Conservation (phyloP, 2,888 invertebrate genomes). For the Apodemia hepburni region DNA sequence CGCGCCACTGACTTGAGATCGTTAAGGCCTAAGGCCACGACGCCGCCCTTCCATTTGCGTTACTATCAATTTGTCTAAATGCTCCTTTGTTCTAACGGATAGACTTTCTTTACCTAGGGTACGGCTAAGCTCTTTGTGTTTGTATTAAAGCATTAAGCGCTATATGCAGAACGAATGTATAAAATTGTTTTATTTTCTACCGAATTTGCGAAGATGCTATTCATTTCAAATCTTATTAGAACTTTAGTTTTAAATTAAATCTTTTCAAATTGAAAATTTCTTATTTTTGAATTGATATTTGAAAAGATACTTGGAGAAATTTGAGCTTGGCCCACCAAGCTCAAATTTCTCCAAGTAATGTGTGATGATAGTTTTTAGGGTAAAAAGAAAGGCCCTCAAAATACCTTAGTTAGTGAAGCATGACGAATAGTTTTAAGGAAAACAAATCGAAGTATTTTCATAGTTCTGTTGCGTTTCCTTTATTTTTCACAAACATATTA, state of each 20-base stretch:
- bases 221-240: background rate
- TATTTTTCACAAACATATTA: too few relatives aligned
- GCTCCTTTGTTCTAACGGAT: constrained; percentile 45
- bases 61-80: constrained; percentile 38
- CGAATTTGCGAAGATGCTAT: background rate
- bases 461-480: too few relatives aligned
- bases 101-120: constrained; percentile 26
- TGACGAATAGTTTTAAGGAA: too few relatives aligned
- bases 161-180: background rate
- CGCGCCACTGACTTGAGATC: constrained; percentile 53
- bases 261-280: too few relatives aligned
- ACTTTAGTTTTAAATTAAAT: background rate
- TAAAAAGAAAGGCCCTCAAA: too few relatives aligned
- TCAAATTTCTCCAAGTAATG: too few relatives aligned
- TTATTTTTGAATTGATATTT: too few relatives aligned
- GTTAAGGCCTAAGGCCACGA: constrained; percentile 55
- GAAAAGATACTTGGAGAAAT: too few relatives aligned
- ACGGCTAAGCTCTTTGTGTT: background rate
- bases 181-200: background rate
- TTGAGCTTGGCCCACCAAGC: too few relatives aligned
- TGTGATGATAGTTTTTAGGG: too few relatives aligned
- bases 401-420: too few relatives aligned
- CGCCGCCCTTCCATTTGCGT: constrained; percentile 49
- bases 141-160: background rate
- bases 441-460: too few relatives aligned